Evolutionary conservation across 1,140 invertebrate genomes (phyloP).

Genomic region (Anadara kagoshimensis): DNA sequence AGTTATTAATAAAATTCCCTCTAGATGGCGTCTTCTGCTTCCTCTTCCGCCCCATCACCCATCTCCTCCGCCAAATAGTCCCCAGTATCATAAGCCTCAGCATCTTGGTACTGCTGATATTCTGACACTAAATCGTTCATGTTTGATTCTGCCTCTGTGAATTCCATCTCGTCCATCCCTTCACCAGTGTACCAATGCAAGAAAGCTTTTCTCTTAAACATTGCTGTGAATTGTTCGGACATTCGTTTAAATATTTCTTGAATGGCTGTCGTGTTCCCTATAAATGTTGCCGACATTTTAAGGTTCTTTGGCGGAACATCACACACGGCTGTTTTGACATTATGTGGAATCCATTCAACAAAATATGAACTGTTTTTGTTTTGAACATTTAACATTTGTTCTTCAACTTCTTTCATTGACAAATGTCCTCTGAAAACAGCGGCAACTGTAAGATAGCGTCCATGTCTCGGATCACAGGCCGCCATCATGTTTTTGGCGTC

Average conservation of each 20-base stretch:
- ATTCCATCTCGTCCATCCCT: slow-evolving; percentile 87
- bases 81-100: slow-evolving; percentile 66
- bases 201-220: slow-evolving; percentile 87
- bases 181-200: slow-evolving; percentile 87
- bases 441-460: slow-evolving; percentile 83
- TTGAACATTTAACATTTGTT: slow-evolving; percentile 74
- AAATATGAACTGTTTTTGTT: slow-evolving; percentile 89
- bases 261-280: slow-evolving; percentile 81
- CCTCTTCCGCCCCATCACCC: slow-evolving; percentile 75
- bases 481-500: slow-evolving; percentile 85
- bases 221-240: slow-evolving; percentile 78
- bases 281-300: slow-evolving; percentile 92
- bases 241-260: slow-evolving; percentile 86
- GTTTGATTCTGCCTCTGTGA: slow-evolving; percentile 83
- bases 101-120: slow-evolving; percentile 92
- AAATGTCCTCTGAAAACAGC: slow-evolving; percentile 88
- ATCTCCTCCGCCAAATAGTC: slow-evolving; percentile 76
- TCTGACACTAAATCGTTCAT: slow-evolving; percentile 76
- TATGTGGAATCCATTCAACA: slow-evolving; percentile 82
- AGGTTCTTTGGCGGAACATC: slow-evolving; percentile 92
- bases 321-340: slow-evolving; percentile 86
- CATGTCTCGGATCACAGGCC: slow-evolving; percentile 81
- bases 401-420: slow-evolving; percentile 72
- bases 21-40: slow-evolving; percentile 10
- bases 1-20: too few species aligned